Conservation (phyloP, 2,797 vertebrate species). For the Tenualosa ilisha region DNA sequence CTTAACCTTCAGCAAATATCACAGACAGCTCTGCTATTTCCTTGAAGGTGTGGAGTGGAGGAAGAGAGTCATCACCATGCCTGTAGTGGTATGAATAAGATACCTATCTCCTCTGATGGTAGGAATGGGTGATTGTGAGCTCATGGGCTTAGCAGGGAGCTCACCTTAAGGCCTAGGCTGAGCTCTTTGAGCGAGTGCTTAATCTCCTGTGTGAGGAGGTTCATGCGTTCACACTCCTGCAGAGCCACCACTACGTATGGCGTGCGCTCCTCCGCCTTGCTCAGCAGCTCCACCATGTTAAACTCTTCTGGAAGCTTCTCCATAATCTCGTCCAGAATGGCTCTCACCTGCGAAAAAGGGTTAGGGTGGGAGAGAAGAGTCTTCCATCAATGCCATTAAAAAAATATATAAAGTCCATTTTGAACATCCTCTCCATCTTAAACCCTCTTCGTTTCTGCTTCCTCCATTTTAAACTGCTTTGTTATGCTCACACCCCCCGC, state of each 20-base stretch:
- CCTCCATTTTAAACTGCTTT: too few relatives aligned
- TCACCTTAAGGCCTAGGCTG: constrained; percentile 83
- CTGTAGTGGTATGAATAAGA: constrained; percentile 18
- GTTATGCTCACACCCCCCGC: too few relatives aligned
- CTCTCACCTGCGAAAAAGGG: constrained; percentile 77
- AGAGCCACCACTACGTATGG: constrained; percentile 88
- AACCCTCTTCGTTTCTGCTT: too few relatives aligned
- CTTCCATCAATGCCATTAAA: background rate
- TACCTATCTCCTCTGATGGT: constrained; percentile 11
- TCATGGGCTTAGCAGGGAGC: background rate
- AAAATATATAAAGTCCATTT: too few relatives aligned
- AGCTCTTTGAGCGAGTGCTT: constrained; percentile 81
- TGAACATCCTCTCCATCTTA: too few relatives aligned
- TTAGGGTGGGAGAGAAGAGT: background rate
- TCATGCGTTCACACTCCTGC: constrained; percentile 95
- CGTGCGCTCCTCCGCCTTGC: constrained; percentile 83
- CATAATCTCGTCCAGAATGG: constrained; percentile 83
- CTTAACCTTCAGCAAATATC: background rate
- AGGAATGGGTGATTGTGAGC: background rate
- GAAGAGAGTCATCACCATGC: background rate
- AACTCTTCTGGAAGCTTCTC: constrained; percentile 89
- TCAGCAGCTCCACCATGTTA: constrained; percentile 84
- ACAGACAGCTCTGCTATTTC: background rate
- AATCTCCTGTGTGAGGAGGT: constrained; percentile 84
- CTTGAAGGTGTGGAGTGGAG: background rate